Evolutionary conservation across 2,888 invertebrate species (phyloP).

Genomic region (Adela reaumurella): DNA sequence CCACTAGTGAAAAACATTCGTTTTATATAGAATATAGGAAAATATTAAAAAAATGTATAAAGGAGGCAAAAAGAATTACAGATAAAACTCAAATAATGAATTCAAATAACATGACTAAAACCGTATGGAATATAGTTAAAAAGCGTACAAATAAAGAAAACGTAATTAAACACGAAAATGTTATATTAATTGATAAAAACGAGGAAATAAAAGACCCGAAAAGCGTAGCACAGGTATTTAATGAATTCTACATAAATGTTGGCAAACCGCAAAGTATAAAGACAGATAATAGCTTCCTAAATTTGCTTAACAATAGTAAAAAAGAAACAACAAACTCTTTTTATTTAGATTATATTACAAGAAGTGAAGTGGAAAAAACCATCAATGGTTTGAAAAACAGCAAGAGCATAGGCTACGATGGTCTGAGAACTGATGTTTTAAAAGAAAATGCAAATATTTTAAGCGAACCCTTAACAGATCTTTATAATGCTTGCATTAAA

Average conservation of each 20-base stretch:
- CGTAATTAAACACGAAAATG: background rate
- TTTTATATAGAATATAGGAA: background rate
- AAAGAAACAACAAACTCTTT: background rate
- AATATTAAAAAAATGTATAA: background rate
- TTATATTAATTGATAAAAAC: background rate
- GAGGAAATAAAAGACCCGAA: background rate
- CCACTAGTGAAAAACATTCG: background rate
- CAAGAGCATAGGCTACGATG: background rate
- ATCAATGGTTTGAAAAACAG: background rate
- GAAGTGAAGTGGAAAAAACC: background rate
- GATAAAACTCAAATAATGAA: background rate
- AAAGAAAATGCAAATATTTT: background rate
- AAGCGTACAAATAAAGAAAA: background rate
- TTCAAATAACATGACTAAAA: background rate
- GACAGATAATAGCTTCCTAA: no score
- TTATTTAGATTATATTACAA: background rate
- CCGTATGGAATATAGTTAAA: background rate
- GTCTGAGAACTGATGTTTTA: background rate
- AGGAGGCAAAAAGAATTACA: background rate
- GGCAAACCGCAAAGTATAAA: background rate
- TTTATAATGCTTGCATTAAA: background rate
- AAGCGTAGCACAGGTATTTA: background rate
- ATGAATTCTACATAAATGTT: background rate
- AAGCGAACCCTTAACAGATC: background rate
- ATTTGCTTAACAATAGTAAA: no score